Conservation (phyloP, 2,113 vertebrate species). For the Alosa alosa region DNA sequence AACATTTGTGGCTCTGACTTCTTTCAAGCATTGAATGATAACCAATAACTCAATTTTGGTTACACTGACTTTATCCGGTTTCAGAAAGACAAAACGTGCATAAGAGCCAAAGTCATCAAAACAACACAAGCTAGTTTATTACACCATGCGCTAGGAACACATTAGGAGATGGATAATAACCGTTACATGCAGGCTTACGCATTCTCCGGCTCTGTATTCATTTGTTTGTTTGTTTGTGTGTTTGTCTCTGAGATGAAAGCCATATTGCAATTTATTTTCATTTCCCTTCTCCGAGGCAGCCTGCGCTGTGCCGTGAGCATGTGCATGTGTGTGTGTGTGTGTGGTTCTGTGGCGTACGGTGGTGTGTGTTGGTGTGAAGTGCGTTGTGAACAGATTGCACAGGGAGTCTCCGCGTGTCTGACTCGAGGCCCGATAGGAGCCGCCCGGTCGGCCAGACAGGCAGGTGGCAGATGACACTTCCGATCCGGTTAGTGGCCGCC, state of each 20-base stretch:
- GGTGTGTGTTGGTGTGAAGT: neutral
- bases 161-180: neutral
- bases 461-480: conserved; percentile 39
- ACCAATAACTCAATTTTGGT: neutral
- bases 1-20: neutral
- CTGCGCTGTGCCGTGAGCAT: neutral
- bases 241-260: neutral
- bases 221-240: neutral
- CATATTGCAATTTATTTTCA: neutral
- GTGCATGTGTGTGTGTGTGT: neutral
- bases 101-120: neutral
- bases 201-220: neutral
- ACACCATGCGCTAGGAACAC: neutral
- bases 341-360: neutral
- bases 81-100: neutral
- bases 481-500: conserved; percentile 34
- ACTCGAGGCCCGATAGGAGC: neutral
- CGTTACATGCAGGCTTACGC: neutral
- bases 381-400: conserved; percentile 15
- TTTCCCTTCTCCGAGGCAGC: neutral
- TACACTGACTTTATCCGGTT: neutral
- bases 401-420: conserved; percentile 9
- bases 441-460: conserved; percentile 16
- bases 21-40: neutral
- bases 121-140: neutral